Evolutionary conservation across 1,140 invertebrate genomes (phyloP).

Genomic region (Homalodisca vitripennis): DNA sequence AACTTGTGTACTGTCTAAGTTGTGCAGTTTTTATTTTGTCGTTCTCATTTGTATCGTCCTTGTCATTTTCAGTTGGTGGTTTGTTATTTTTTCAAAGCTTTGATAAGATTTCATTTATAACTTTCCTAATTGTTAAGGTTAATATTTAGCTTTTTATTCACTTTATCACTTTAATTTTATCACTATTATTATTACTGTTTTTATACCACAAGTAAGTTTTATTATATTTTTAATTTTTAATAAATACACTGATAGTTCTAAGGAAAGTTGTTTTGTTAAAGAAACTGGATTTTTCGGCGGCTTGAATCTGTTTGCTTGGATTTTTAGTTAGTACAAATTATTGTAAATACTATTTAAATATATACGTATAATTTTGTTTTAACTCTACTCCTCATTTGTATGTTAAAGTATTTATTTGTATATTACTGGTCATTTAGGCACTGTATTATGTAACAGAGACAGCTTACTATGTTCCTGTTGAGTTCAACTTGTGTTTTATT

Average conservation of each 20-base stretch:
- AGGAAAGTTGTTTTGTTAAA: neutral
- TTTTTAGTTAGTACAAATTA: slow-evolving; percentile 20
- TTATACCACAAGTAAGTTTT: too few species aligned
- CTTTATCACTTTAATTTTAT: neutral
- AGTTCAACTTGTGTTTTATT: neutral
- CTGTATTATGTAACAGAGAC: neutral
- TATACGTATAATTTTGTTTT: neutral
- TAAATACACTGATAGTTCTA: neutral
- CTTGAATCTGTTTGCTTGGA: slow-evolving; percentile 15
- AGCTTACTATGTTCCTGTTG: neutral
- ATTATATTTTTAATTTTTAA: neutral
- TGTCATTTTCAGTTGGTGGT: too few species aligned
- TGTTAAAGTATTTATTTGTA: slow-evolving; percentile 1
- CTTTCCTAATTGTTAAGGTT: neutral
- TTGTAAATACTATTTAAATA: neutral
- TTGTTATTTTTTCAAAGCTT: too few species aligned
- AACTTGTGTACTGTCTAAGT: too few species aligned
- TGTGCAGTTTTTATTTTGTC: too few species aligned
- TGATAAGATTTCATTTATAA: too few species aligned
- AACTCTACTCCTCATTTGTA: neutral
- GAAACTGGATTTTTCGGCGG: neutral
- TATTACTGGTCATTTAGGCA: neutral
- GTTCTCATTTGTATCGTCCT: too few species aligned
- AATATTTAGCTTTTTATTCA: neutral
- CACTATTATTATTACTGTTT: too few species aligned